Base-by-base conservation (phyloP, 2,888 invertebrate genomes). In the Vanessa cardui region DNA sequence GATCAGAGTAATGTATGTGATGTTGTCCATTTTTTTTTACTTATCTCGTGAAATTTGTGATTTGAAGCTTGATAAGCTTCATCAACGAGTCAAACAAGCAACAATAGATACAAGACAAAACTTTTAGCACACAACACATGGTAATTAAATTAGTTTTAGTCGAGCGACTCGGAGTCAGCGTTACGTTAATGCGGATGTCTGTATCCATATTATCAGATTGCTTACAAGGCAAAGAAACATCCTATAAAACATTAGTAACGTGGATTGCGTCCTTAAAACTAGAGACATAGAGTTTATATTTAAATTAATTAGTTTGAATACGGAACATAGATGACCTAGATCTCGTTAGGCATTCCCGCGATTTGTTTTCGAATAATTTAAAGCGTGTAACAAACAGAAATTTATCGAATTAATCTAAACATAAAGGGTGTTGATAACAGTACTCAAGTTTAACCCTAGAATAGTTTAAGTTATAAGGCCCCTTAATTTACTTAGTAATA, bases 61-160 rank as follows among this genome's bases (percentile, higher is more conserved):
- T 39, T 12, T 39, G 12, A 12, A 39, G 39, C 39, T 12, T 12
- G 12, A 39, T 39, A 39, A 39, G 12, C 2, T 39, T 12, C 39
- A 26, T 12, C 39, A 39, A 9, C 12, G 18, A 39, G 18, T 33
- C 54, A 45, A 46, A 66, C 63, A 60, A 62, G 56, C 66, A 59
- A 50, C 63, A 64, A 70, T 64, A 65, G 26, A 26, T 20, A 20
- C 16, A 65, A 31, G 52, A 60, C 21, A 63, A 46, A n/a, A 68
- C 60, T 58, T 64, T 61, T 52, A 60, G 63, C 54, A 69, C 59
- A 64, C 58, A 67, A 63, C 68, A 66, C 66, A 65, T 67, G 64
- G 66, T 68, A 71, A 73, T 71, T 71, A 71, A 72, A 71, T 71
- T 72, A 71, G 66, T 69, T 72, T 71, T 72, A 69, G 66, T 69